Evolutionary conservation across 2,797 vertebrate genomes (phyloP).

Genomic region (Botia almorhae): DNA sequence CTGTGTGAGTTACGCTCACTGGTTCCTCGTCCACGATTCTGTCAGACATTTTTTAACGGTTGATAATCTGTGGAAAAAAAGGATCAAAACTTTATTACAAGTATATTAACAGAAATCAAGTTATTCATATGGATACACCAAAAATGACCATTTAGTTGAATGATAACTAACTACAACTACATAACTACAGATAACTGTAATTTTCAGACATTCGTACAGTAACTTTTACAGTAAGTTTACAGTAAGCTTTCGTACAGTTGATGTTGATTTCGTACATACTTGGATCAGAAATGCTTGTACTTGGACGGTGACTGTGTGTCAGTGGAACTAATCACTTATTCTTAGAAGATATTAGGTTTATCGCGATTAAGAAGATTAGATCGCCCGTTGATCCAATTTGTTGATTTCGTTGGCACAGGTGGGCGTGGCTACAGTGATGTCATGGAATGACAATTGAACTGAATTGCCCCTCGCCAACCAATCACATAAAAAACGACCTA

Average conservation of each 20-base stretch:
- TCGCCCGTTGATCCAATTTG: constrained; percentile 76
- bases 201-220: too few species aligned
- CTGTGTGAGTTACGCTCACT: constrained; percentile 85
- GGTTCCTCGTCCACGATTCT: constrained; percentile 83
- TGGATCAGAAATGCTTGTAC: too few species aligned
- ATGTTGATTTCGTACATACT: neutral
- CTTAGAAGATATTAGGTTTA: constrained; percentile 66
- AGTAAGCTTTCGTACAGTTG: too few species aligned
- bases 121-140: too few species aligned
- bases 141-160: too few species aligned
- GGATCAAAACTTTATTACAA: constrained; percentile 35
- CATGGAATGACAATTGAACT: constrained; percentile 21
- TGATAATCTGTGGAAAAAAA: constrained; percentile 50
- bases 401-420: constrained; percentile 43
- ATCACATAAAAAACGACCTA: neutral
- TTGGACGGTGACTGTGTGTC: neutral
- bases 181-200: too few species aligned
- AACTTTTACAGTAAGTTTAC: too few species aligned
- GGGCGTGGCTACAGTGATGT: constrained; percentile 22
- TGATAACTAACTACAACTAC: too few species aligned
- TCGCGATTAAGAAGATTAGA: constrained; percentile 82
- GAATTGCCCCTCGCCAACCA: neutral
- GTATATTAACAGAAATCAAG: too few species aligned
- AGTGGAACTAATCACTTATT: constrained; percentile 13
- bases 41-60: constrained; percentile 70